phyloP scores from a whole-genome alignment of 2,797 vertebrate genomes.

The Pogoniulus pusillus region DNA sequence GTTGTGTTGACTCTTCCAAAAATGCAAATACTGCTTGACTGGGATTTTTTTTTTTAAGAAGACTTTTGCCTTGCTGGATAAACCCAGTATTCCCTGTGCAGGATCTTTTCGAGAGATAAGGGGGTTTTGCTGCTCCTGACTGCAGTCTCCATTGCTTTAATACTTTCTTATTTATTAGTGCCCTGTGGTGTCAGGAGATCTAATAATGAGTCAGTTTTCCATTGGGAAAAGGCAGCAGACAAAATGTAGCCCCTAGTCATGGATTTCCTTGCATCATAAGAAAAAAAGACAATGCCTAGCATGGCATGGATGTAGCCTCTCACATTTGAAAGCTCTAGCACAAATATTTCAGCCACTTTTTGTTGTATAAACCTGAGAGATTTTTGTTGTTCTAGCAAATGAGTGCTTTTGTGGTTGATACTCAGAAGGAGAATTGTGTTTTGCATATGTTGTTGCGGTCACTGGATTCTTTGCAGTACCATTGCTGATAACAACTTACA shows the following conservation, averaged over 20 bases:
- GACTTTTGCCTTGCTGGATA: background rate
- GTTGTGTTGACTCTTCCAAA: background rate
- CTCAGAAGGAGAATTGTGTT: background rate
- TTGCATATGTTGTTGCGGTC: background rate
- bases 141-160: background rate
- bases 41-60: background rate
- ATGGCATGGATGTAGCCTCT: background rate
- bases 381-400: background rate
- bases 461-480: background rate
- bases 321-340: background rate
- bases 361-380: background rate
- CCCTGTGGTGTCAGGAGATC: background rate
- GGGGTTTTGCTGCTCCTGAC: background rate
- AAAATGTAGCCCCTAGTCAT: background rate
- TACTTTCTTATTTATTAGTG: background rate
- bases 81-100: fast-evolving
- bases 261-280: fast-evolving
- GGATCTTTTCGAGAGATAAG: background rate
- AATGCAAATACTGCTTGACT: background rate
- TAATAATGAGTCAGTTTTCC: background rate
- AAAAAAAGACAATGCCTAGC: fast-evolving
- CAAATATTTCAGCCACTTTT: background rate
- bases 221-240: background rate
- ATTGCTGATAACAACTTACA: background rate
- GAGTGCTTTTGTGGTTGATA: background rate